Percentiles rank a stretch among this genome's conserved stretches.
phyloP scores from a whole-genome alignment of 2,113 vertebrate genomes.

The Colaptes auratus region DNA sequence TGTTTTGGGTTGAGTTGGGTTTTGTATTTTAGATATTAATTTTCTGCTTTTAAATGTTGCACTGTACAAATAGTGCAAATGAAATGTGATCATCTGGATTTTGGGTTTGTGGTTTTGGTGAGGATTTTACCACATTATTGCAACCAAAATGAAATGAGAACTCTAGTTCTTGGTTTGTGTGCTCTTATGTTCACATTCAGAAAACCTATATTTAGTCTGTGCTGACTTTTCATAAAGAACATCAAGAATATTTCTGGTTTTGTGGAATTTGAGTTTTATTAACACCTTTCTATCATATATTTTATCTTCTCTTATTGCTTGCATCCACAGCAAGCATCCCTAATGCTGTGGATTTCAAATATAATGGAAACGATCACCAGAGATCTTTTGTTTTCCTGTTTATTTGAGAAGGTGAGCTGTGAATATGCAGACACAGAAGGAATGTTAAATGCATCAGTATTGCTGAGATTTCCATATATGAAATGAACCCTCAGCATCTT shows the following conservation, averaged over 20 bases:
- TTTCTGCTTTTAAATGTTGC: background rate
- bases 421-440: background rate
- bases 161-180: background rate
- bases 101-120: rapidly evolving
- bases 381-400: background rate
- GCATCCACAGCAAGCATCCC: too few relatives aligned
- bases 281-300: background rate
- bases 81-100: rapidly evolving
- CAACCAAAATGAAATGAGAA: background rate
- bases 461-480: background rate
- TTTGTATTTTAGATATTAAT: background rate
- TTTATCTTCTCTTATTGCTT: background rate
- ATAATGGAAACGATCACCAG: background rate
- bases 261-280: background rate
- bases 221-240: background rate
- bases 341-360: background rate
- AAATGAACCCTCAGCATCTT: background rate
- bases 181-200: background rate
- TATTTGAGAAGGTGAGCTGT: background rate
- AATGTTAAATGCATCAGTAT: background rate
- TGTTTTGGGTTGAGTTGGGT: too few relatives aligned
- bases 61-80: background rate
- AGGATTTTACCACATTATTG: too few relatives aligned
- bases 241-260: background rate
- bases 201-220: background rate